Evolutionary conservation across 2,113 vertebrate genomes (phyloP).

Genomic region (Heteronetta atricapilla): DNA sequence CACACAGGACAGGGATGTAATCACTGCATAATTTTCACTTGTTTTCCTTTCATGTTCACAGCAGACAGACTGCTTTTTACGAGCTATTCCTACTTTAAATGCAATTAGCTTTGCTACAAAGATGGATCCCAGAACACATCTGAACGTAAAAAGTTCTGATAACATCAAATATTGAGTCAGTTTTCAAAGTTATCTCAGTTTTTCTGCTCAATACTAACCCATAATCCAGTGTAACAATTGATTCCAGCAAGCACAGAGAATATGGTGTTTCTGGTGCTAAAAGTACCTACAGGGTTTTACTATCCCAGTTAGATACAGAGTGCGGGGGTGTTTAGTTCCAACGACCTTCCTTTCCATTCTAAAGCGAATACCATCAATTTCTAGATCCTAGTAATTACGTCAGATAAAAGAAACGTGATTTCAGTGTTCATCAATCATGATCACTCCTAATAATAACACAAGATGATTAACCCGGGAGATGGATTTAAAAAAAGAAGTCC

Average conservation of each 20-base stretch:
- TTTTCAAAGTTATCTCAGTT: neutral
- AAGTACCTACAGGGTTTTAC: neutral
- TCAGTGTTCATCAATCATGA: neutral
- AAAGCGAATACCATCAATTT: neutral
- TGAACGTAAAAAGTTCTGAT: neutral
- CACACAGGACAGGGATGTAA: neutral
- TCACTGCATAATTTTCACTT: neutral
- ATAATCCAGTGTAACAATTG: neutral
- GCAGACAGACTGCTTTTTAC: neutral
- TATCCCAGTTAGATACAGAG: neutral
- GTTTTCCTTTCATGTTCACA: neutral
- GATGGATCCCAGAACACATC: conserved; percentile 1
- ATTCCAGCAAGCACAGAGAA: neutral
- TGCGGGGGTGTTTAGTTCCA: neutral
- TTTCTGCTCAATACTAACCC: neutral
- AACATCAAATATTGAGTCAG: neutral
- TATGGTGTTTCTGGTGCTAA: neutral
- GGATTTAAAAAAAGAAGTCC: neutral
- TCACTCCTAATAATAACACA: neutral
- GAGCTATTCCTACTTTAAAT: neutral
- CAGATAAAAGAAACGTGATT: neutral
- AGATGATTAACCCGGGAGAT: neutral
- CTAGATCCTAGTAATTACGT: neutral
- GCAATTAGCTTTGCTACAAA: neutral
- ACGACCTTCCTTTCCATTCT: neutral